Evolutionary conservation across 2,888 invertebrate species (phyloP), one percentile per base, ranked within the genome.

Genomic region (Drosophila anceps): DNA sequence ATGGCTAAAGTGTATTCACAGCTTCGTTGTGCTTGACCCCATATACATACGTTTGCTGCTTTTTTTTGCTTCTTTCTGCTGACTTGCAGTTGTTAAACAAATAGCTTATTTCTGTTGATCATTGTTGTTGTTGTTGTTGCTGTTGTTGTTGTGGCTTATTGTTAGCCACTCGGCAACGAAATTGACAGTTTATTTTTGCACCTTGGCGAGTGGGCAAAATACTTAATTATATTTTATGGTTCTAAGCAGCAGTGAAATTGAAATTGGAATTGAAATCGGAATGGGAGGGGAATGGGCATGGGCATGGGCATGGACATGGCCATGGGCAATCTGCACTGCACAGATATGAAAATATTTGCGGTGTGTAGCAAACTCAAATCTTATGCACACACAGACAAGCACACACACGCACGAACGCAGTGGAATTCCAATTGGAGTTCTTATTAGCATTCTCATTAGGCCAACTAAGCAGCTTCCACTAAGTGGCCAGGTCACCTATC

Each of bases 71-170:
- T 53, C 59, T 76, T 84, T 73, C 59, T 89, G 89, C 84, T 90
- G 84, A 85, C 90, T 85, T 85, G 84, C 84, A 85, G 86, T 86
- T 90, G 88, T 88, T 90, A 73, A 88, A 88, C 88, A 90, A 90
- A 85, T 88, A 77, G 88, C 84, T 85, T 88, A 83, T 81, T 79
- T 90, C 43, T 69, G 70, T 48, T 54, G 50, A 69, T 73, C 61
- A 54, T 66, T 69, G 62, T 67, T 65, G 59, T 46, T 60, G 66
- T 55, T 66, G 79, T 37, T 68, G 79, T 62, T 29, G 64, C 67
- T 84, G 59, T 46, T 60, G 66, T 55, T 66, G 79, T 37, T 68
- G 79, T 62, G 33, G 64, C 67, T 84, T 84, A 88, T 90, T 84
- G 84, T 90, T 90, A 88, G 84, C 81, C 64, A 74, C 77, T 85